A percentile compares a stretch with the other conserved stretches of the same genome.
phyloP scores from a whole-genome alignment of 2,888 invertebrate genomes.

The Drosophila mulleri region DNA sequence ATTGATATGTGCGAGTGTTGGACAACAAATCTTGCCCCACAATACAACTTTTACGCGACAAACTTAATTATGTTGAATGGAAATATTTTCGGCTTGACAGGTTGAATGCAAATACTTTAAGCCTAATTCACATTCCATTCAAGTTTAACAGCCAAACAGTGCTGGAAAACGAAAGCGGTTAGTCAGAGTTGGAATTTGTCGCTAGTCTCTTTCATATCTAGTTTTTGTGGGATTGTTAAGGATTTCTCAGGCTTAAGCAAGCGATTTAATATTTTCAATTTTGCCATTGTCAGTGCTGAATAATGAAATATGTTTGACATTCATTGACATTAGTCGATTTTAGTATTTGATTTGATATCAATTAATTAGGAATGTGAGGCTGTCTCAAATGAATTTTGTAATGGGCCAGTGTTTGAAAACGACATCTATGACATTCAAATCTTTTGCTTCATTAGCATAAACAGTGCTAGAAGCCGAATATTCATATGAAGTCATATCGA shows the following conservation, averaged over 20 bases:
- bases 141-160: not conserved
- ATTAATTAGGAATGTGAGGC: not conserved
- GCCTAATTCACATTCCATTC: conserved; percentile 1
- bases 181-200: not conserved
- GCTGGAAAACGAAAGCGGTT: not conserved
- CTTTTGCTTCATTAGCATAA: not conserved
- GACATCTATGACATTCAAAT: too few species aligned
- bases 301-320: not conserved
- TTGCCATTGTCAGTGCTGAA: not conserved
- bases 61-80: conserved; percentile 8
- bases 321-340: not conserved
- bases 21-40: not conserved
- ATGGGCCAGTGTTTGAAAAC: not conserved
- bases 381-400: not conserved
- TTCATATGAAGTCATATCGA: too few species aligned
- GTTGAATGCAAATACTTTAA: conserved; percentile 3
- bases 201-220: conserved; percentile 2
- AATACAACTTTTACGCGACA: conserved; percentile 1
- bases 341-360: not conserved
- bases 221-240: not conserved
- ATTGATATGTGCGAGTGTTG: conserved; percentile 1
- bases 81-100: conserved; percentile 9
- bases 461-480: not conserved
- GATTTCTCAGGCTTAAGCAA: not conserved
- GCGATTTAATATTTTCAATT: not conserved